A percentile compares a stretch with the other conserved stretches of the same genome.
These are phyloP conservation scores for Tyria jacobaeae DNA, from an alignment of 2,888 invertebrate species.

Conservation along the genomic window DNA sequence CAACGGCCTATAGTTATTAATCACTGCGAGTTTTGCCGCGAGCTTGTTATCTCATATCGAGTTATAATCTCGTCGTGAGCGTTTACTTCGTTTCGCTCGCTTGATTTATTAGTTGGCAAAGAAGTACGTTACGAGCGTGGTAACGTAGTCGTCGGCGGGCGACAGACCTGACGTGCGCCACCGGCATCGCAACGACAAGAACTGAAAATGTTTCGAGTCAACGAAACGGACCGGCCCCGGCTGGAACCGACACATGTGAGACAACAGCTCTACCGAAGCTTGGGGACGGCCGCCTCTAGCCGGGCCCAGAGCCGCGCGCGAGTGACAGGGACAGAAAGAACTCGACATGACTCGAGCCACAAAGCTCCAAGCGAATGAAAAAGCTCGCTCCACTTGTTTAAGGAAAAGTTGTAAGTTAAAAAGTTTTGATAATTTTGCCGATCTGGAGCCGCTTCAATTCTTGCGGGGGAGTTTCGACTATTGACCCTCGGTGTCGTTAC, in stretches of 20 bases:
- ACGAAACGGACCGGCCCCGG: constrained; percentile 57
- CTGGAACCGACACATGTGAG: constrained; percentile 65
- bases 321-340: constrained; percentile 68
- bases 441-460: constrained; percentile 70
- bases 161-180: constrained; percentile 70
- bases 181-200: constrained; percentile 77
- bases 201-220: constrained; percentile 65
- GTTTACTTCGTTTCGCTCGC: constrained; percentile 72
- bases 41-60: constrained; percentile 78
- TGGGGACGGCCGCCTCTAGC: constrained; percentile 53
- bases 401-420: constrained; percentile 84
- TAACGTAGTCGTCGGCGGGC: constrained; percentile 62
- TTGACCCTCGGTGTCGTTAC: constrained; percentile 81
- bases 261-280: constrained; percentile 63
- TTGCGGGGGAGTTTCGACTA: constrained; percentile 77
- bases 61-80: constrained; percentile 78
- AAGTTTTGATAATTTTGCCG: constrained; percentile 84
- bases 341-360: constrained; percentile 54
- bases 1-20: constrained; percentile 75
- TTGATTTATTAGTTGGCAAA: constrained; percentile 80
- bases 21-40: constrained; percentile 67
- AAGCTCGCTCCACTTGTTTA: constrained; percentile 72
- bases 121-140: constrained; percentile 77
- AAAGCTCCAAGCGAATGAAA: constrained; percentile 71
- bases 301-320: constrained; percentile 49